These are phyloP conservation scores for Tethea ocularis DNA, from an alignment of 2,888 invertebrate species.

Conservation along the genomic window DNA sequence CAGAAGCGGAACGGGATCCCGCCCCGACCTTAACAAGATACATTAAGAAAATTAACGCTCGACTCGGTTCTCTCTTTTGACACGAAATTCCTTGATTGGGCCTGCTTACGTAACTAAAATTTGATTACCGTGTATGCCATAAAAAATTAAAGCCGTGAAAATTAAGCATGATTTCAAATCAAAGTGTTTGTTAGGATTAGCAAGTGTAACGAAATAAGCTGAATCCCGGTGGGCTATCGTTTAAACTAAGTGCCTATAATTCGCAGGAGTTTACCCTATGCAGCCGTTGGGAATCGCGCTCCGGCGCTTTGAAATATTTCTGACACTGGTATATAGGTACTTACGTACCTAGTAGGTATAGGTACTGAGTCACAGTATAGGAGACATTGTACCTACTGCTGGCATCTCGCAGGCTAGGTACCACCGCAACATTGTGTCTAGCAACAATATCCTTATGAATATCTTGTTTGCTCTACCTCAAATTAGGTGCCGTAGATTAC, in stretches of 20 bases:
- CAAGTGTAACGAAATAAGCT: slow-evolving; percentile 62
- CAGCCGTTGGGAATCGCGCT: slow-evolving; percentile 66
- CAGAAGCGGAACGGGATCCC: slow-evolving; percentile 58
- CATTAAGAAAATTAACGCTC: slow-evolving; percentile 77
- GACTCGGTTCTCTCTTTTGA: slow-evolving; percentile 65
- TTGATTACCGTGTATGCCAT: slow-evolving; percentile 54
- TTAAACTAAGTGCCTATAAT: slow-evolving; percentile 80
- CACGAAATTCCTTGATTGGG: slow-evolving; percentile 69
- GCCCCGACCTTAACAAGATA: slow-evolving; percentile 67
- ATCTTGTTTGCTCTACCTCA: neutral
- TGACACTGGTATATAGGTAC: slow-evolving; percentile 44
- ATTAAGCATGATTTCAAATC: slow-evolving; percentile 26
- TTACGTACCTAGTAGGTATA: slow-evolving; percentile 11
- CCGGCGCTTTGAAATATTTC: slow-evolving; percentile 66
- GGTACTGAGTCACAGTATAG: slow-evolving; percentile 6
- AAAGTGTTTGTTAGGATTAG: slow-evolving; percentile 46
- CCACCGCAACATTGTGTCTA: neutral
- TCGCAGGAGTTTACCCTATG: slow-evolving; percentile 74
- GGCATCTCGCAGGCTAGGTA: neutral
- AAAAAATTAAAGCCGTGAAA: slow-evolving; percentile 26
- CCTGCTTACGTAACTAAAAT: slow-evolving; percentile 61
- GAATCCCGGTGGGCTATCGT: slow-evolving; percentile 69
- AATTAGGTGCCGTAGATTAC: neutral
- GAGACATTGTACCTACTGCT: neutral
- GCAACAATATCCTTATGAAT: neutral